Base-by-base conservation (phyloP, 2,113 vertebrate genomes). In the Rynchops niger region DNA sequence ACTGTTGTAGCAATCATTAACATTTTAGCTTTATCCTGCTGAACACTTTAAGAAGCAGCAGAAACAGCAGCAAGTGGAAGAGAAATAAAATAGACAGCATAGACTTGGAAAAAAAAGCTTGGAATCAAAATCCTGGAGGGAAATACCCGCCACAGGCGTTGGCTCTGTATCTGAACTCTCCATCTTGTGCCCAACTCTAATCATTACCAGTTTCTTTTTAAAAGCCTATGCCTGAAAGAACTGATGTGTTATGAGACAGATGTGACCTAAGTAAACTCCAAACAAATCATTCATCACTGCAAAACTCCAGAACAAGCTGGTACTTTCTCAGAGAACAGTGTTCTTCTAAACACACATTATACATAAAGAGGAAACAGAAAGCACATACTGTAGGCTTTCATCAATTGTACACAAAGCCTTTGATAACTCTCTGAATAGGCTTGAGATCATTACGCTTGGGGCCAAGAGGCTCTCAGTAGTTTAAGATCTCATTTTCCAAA, bases 331-430 rank as follows among this genome's bases (percentile, higher is more conserved):
- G 50, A 87, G 87, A 94, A 86, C 74, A 52, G 71, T 79, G 61
- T 73, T 94, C 88, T 73, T 93, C 87, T 86, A 94, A 93, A 95
- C 42, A 94, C 66, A 93, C 27, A 14, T 81, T 80, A 86, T 12
- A 93, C 32, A 94, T 50, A 56, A 88, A 82, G 81, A 88, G 16
- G 82, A 93, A 97, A 88, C 55, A 90, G 67, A 97, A 96, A 84
- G 93, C 55, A 92, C 49, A 86, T 89, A 84, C 43, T 88, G 42
- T 38, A 90, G 82, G 78, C 89, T 95, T 96, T 96, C 93, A 96
- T 93, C 87, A 96, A 15, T 11, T 82, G 71, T 93, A 93, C 87
- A 93, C 74, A 96, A 95, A 97, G 85, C 50, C 87, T 94, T 96
- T 94, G 55, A 86, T 78, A 96, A 85, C 17, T 83, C 50, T 73